These are phyloP conservation scores for Scelioninae gen. 2 DNA, from an alignment of 2,888 invertebrate genomes.

Conservation along the genomic window DNA sequence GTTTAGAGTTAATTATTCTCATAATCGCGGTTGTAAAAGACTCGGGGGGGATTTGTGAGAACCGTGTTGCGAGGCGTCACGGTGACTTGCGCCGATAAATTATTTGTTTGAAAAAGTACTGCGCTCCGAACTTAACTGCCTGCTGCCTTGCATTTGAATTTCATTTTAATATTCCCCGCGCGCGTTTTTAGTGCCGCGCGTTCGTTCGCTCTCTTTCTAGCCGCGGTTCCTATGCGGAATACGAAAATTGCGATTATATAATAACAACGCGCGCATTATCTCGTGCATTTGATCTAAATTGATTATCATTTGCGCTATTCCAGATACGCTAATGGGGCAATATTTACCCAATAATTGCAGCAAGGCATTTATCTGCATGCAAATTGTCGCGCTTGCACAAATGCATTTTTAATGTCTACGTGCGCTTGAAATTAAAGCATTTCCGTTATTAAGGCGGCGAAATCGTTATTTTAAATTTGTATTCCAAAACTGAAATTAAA, in stretches of 20 bases:
- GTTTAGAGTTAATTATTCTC: constrained; percentile 41
- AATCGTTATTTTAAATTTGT: too few species aligned
- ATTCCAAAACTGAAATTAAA: too few species aligned
- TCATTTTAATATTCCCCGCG: constrained; percentile 53
- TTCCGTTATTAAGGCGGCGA: too few species aligned
- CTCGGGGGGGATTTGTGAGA: constrained; percentile 45
- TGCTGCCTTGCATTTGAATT: constrained; percentile 48
- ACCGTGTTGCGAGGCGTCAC: constrained; percentile 39
- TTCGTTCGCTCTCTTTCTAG: constrained; percentile 28
- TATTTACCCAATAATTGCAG: constrained; percentile 10
- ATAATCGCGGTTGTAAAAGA: constrained; percentile 41
- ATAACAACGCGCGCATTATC: constrained; percentile 16
- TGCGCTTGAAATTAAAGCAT: too few species aligned
- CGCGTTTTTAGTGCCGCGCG: constrained; percentile 35
- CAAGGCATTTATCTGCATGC: background rate
- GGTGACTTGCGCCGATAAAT: constrained; percentile 58
- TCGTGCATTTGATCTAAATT: constrained; percentile 30
- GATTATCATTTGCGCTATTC: constrained; percentile 15
- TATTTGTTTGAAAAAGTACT: constrained; percentile 52
- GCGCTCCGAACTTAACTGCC: constrained; percentile 41
- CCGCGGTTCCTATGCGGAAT: constrained; percentile 36
- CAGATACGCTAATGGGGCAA: constrained; percentile 3
- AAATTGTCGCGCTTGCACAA: too few species aligned
- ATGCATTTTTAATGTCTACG: too few species aligned
- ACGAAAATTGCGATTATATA: constrained; percentile 40